Evolutionary conservation across 2,797 vertebrate species (phyloP), one percentile per base, ranked within the genome.

Genomic region (Sebastes trivittatus): DNA sequence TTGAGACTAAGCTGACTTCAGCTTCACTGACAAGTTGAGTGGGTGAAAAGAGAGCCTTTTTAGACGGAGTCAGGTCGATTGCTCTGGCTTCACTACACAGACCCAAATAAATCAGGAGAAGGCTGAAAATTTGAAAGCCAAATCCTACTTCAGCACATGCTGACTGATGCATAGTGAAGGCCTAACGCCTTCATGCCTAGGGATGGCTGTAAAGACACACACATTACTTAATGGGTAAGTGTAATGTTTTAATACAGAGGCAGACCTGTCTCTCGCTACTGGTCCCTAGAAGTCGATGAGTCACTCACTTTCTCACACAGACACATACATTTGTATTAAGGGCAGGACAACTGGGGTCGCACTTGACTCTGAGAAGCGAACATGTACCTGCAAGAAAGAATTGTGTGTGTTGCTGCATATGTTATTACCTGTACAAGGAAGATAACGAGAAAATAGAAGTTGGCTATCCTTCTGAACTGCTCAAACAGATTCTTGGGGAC

Each of bases 371-470:
- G 34, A 79, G 75, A 68, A 8, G 5, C 66, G 14, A 42, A 52
- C 14, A 25, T 23, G 60, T 5, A 72, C 34, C 46, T 34, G n/a
- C 46, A 42, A 58, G 32, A 34, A 63, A 18, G n/a, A 22, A 60
- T 54, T 61, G 62, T 30, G 52, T 27, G 30, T 82, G 38, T 42
- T 42, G 14, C 6, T 42, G 77, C 13, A 49, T 74, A 6, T 72
- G 46, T 62, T 13, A 7, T 97, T 97, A 99, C 98, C 98, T 99
- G 98, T 89, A 99, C 98, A 81, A 99, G 97, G 96, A 99, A 99
- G 94, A 99, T 99, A 83, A 99, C 98, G 90, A 99, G 97, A 92
- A 99, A 99, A 92, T 99, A 99, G 94, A 99, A 99, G 94, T 99
- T 99, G 92, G 98, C 98, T 94, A 99, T 96, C 94, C 98, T 98